Percentiles rank a stretch among this genome's conserved stretches.
Evolutionary conservation across 2,888 invertebrate species (phyloP).

Genomic region (Drepana falcataria): DNA sequence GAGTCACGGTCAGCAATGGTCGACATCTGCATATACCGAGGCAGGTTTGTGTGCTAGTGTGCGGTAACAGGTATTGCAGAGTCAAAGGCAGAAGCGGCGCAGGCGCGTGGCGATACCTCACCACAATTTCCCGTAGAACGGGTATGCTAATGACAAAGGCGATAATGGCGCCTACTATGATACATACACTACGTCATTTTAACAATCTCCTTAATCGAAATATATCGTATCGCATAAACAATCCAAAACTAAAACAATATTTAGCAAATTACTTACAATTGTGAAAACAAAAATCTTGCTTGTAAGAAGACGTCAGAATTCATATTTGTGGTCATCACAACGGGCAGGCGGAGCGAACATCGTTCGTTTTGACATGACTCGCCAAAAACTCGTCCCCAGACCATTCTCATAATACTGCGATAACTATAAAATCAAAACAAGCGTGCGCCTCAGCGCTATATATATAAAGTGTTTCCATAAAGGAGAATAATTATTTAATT

Average conservation of each 20-base stretch:
- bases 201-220: conserved; percentile 16
- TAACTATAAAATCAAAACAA: neutral
- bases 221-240: conserved; percentile 10
- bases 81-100: conserved; percentile 3
- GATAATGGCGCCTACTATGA: conserved; percentile 24
- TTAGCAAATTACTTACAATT: too few species aligned
- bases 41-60: neutral
- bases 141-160: conserved; percentile 28
- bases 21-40: neutral
- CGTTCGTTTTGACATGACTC: conserved; percentile 8
- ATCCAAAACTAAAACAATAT: neutral
- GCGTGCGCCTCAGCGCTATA: neutral
- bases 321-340: too few species aligned
- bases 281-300: too few species aligned
- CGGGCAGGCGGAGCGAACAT: conserved; percentile 2
- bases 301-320: too few species aligned
- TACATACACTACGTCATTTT: conserved; percentile 13
- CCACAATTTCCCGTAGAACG: conserved; percentile 32
- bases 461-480: neutral
- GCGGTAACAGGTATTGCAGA: conserved; percentile 1
- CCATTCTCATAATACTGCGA: conserved; percentile 2
- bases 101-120: conserved; percentile 11
- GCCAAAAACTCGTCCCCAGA: conserved; percentile 9
- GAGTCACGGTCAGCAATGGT: neutral
- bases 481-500: neutral